These are phyloP conservation scores for Scolopax bukidnonensis DNA, from an alignment of 2,797 vertebrate species.

Conservation along the genomic window DNA sequence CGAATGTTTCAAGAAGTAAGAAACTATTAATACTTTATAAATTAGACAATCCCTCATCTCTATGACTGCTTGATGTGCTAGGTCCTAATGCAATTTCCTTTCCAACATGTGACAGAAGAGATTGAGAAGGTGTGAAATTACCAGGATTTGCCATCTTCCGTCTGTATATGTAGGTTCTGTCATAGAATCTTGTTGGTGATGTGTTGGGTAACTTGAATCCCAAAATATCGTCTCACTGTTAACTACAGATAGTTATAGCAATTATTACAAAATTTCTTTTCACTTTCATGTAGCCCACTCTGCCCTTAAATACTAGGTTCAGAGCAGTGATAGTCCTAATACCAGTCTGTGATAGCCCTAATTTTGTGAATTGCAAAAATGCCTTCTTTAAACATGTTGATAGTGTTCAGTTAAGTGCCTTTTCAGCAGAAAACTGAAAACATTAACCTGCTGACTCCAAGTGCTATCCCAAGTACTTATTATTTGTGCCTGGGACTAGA, in stretches of 20 bases:
- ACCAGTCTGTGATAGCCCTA: background rate
- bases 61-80: background rate
- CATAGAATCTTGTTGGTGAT: background rate
- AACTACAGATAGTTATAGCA: background rate
- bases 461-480: background rate
- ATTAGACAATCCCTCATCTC: background rate
- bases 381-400: background rate
- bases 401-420: background rate
- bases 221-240: background rate
- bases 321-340: background rate
- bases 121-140: background rate
- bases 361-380: background rate
- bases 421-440: background rate
- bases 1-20: background rate
- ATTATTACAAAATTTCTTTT: background rate
- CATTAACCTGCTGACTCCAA: background rate
- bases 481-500: background rate
- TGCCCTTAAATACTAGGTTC: background rate
- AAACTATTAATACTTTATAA: background rate
- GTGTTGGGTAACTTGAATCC: background rate
- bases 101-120: background rate
- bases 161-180: fast-evolving
- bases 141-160: background rate
- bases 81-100: background rate
- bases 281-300: background rate